phyloP scores from a whole-genome alignment of 2,113 vertebrate genomes.

The Cynocephalus volans region DNA sequence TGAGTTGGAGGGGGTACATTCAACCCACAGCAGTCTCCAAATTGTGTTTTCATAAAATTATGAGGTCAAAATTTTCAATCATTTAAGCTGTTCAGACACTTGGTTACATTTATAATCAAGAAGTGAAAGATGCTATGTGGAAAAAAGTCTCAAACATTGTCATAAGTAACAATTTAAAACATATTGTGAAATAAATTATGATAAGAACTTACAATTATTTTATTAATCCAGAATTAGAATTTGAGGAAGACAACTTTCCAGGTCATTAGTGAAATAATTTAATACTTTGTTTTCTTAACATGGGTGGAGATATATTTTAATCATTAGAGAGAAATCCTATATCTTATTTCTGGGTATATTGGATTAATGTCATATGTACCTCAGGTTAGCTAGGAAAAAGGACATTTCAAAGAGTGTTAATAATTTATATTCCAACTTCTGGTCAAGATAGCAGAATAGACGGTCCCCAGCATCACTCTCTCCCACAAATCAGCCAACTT shows the following conservation, averaged over 20 bases:
- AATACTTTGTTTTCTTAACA: slow-evolving; percentile 33
- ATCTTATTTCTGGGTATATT: background rate
- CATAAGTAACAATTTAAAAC: background rate
- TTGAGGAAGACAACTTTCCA: slow-evolving; percentile 20
- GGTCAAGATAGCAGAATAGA: no score
- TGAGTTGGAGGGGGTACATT: no score
- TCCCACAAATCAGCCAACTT: no score
- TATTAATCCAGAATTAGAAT: slow-evolving; percentile 61
- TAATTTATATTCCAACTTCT: background rate
- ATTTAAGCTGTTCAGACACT: background rate
- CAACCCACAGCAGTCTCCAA: no score
- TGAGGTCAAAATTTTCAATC: background rate
- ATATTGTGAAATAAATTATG: slow-evolving; percentile 3
- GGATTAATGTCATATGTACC: background rate
- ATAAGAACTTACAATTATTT: background rate
- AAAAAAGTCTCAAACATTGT: background rate
- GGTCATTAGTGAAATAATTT: background rate
- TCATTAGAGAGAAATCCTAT: slow-evolving; percentile 40
- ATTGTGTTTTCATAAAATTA: slow-evolving; percentile 19
- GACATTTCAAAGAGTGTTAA: background rate
- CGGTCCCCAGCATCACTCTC: no score
- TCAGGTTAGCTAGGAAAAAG: slow-evolving; percentile 6
- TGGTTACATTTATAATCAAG: background rate
- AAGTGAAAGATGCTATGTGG: background rate
- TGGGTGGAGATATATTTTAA: background rate